Base-by-base conservation (phyloP, 2,888 invertebrate species). In the Pollenia griseotomentosa region DNA sequence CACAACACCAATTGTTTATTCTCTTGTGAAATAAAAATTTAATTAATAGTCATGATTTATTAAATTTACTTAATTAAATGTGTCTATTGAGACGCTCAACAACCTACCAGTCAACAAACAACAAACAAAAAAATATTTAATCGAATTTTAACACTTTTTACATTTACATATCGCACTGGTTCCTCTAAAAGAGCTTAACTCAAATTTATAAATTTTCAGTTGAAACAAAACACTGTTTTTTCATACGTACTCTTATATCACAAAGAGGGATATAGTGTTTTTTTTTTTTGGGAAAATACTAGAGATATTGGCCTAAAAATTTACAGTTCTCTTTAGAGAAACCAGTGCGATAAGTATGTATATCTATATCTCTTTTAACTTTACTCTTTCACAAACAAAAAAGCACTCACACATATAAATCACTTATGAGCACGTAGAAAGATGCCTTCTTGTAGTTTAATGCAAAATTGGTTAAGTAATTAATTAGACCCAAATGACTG, bases 401-500 rank as follows among this genome's bases (percentile, higher is more conserved):
- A 19, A 12, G 23, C 40, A 42, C 46, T 7, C 44, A 33, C 33
- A 55, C 19, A 53, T 3, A 42, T 4, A 71, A 51, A 48, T 7
- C 7, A 16, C 14, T 57, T 71, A 10, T 68, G 7, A 23, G 11
- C 0, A 57, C 9, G 42, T 0, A 77, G 10, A n/a, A 23, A 51
- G 53, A 23, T 74, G 59, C 44, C 46, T 59, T 48, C 23, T 65
- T 33, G 63, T 63, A 42, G 63, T 65, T 77, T 77, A 77, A 65
- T 65, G 77, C 77, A 77, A 66, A 65, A 65, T 65, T 77, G 77
- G 65, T 46, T 77, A 53, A 55, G 66, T 77, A 65, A 77, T 77
- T 55, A 77, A 77, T 77, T 65, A 77, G 14, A 63, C 77, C 65
- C 77, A 63, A 77, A 65, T 77, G 77, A 55, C 77, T 77, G 77